These are phyloP conservation scores for Simalia tracyae DNA, from an alignment of 2,797 vertebrate species.

Conservation along the genomic window DNA sequence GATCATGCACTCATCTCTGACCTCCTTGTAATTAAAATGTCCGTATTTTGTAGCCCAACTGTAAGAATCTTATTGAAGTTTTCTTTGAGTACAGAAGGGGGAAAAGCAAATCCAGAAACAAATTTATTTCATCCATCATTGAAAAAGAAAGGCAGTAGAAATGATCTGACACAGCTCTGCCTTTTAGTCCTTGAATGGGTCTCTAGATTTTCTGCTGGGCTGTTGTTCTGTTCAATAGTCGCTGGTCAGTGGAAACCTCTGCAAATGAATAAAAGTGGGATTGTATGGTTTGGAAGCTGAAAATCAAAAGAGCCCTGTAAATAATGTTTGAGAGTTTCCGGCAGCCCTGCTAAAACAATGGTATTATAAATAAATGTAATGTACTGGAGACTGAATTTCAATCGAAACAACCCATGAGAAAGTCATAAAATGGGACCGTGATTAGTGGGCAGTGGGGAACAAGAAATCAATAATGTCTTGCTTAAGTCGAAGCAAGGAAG, in stretches of 20 bases:
- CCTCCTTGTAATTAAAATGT: not conserved
- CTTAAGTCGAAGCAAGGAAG: constrained; percentile 34
- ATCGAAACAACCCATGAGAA: constrained; percentile 54
- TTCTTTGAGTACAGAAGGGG: not conserved
- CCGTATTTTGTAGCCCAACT: not conserved
- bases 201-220: accelerated
- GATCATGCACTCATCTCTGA: not conserved
- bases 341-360: constrained; percentile 39
- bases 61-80: not conserved
- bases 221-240: not conserved
- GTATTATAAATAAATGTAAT: constrained; percentile 72
- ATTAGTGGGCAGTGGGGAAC: constrained; percentile 43
- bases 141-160: not conserved
- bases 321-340: constrained; percentile 66
- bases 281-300: constrained; percentile 68
- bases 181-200: not conserved
- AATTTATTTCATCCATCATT: not conserved
- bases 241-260: constrained; percentile 46
- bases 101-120: not conserved
- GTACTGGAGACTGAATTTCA: constrained; percentile 62
- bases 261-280: constrained; percentile 57
- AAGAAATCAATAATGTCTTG: constrained; percentile 53
- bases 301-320: constrained; percentile 71
- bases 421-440: constrained; percentile 32
- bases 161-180: not conserved